A percentile compares a stretch with the other conserved stretches of the same genome.
Evolutionary conservation across 2,888 invertebrate species (phyloP).

Genomic region (Drosophila infuscata): DNA sequence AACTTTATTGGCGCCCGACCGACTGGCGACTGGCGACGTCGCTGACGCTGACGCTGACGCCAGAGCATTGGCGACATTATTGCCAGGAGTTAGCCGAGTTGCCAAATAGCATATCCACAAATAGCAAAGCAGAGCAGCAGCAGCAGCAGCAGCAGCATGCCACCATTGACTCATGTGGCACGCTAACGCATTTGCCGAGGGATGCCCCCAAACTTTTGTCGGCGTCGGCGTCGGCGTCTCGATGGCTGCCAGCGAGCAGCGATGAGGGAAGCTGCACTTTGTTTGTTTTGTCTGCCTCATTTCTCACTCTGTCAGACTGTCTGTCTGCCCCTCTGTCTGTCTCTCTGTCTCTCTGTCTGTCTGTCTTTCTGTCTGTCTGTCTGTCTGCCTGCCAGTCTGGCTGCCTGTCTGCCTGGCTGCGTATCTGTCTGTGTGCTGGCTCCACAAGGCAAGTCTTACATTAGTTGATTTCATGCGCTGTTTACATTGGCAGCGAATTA

Average conservation of each 20-base stretch:
- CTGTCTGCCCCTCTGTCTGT: too few relatives aligned
- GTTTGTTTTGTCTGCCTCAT: constrained; percentile 78
- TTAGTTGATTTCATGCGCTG: constrained; percentile 81
- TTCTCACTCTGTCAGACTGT: constrained; percentile 33
- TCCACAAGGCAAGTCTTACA: constrained; percentile 66
- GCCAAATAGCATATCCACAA: constrained; percentile 18
- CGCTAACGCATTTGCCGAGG: constrained; percentile 68
- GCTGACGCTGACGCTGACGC: constrained; percentile 18
- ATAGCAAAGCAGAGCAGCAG: constrained; percentile 33
- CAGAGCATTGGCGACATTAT: constrained; percentile 14
- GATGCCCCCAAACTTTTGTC: constrained; percentile 31
- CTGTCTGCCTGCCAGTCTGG: neutral
- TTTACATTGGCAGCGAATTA: constrained; percentile 80
- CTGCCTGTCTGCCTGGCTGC: constrained; percentile 9
- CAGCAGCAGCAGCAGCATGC: constrained; percentile 5
- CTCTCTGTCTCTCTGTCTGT: constrained; percentile 1
- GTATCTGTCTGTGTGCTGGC: constrained; percentile 15
- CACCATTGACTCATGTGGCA: constrained; percentile 72
- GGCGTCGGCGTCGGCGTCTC: constrained; percentile 62
- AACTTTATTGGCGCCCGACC: constrained; percentile 83
- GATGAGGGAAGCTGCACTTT: constrained; percentile 49
- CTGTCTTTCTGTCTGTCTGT: constrained; percentile 26
- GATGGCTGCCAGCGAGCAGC: constrained; percentile 55
- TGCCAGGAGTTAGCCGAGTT: constrained; percentile 4
- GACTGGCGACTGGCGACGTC: constrained; percentile 78